Percentiles rank a stretch among this genome's conserved stretches.
phyloP scores from a whole-genome alignment of 2,797 vertebrate species.

The Nothura maculosa region DNA sequence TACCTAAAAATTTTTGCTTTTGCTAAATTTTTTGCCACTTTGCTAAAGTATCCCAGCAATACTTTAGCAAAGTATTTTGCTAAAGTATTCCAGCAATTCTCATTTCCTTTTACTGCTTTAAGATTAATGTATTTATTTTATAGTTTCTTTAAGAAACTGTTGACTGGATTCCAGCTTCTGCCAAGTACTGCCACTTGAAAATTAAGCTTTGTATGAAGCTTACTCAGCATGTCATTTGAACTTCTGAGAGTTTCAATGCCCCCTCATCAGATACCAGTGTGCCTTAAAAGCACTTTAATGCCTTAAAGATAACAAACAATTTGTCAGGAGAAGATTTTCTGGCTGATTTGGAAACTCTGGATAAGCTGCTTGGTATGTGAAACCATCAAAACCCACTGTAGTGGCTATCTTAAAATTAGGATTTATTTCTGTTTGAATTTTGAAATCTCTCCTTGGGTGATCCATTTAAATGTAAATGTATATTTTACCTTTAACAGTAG shows the following conservation, averaged over 20 bases:
- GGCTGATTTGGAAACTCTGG: conserved; percentile 19
- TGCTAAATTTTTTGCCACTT: too few relatives aligned
- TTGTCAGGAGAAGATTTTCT: conserved; percentile 60
- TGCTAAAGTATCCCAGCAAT: background rate
- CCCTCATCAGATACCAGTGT: conserved; percentile 48
- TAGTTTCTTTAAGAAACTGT: conserved; percentile 2
- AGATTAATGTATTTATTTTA: background rate
- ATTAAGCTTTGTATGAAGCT: conserved; percentile 1
- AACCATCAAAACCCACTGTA: conserved; percentile 9
- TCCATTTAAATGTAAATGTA: conserved; percentile 33
- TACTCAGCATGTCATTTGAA: conserved; percentile 40
- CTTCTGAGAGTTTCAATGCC: background rate
- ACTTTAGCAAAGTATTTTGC: too few relatives aligned
- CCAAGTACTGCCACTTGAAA: conserved; percentile 36
- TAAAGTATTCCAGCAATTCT: background rate
- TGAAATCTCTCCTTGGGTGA: conserved; percentile 50
- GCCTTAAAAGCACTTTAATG: conserved; percentile 61
- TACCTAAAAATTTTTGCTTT: too few relatives aligned
- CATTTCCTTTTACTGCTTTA: background rate
- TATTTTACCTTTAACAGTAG: conserved; percentile 56
- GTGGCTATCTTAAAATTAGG: conserved; percentile 41
- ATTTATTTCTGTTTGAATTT: conserved; percentile 66
- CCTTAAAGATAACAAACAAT: conserved; percentile 54
- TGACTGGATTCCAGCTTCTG: conserved; percentile 17
- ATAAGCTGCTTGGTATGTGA: background rate